Conservation (phyloP, 2,888 invertebrate species). For the Trissolcus japonicus region DNA sequence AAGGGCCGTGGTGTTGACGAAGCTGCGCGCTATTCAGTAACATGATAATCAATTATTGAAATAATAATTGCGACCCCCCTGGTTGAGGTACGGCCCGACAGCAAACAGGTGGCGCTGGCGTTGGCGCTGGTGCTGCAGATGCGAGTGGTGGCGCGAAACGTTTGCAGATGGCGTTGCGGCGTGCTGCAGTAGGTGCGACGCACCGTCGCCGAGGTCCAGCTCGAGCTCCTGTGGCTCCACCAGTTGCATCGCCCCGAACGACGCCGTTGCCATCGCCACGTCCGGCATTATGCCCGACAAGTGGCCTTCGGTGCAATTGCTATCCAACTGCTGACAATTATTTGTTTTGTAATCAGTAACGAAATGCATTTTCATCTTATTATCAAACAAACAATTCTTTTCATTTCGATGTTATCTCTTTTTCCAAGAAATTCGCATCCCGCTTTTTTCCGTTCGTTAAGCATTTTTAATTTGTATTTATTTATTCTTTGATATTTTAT, state of each 20-base stretch:
- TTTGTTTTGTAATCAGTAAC: not conserved
- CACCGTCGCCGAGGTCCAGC: constrained; percentile 90
- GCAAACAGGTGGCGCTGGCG: constrained; percentile 67
- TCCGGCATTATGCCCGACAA: constrained; percentile 92
- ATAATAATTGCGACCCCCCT: no score
- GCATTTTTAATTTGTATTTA: no score
- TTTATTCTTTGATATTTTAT: no score
- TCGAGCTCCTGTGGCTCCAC: constrained; percentile 82
- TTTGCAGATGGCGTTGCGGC: constrained; percentile 67
- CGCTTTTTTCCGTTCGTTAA: no score
- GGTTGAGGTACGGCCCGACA: no score
- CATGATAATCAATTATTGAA: no score
- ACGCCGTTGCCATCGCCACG: constrained; percentile 93
- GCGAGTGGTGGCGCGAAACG: constrained; percentile 68
- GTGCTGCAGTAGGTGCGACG: constrained; percentile 80
- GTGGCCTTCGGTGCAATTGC: constrained; percentile 82
- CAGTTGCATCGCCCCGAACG: constrained; percentile 82
- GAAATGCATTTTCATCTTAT: no score
- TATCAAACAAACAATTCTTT: no score
- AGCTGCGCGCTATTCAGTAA: constrained; percentile 64
- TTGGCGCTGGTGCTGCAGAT: constrained; percentile 71
- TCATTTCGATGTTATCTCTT: no score
- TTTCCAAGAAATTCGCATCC: no score
- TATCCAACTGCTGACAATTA: constrained; percentile 74
- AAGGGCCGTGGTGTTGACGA: constrained; percentile 60